These are phyloP conservation scores for Petromus typicus DNA, from an alignment of 2,113 vertebrate species.

Conservation along the genomic window DNA sequence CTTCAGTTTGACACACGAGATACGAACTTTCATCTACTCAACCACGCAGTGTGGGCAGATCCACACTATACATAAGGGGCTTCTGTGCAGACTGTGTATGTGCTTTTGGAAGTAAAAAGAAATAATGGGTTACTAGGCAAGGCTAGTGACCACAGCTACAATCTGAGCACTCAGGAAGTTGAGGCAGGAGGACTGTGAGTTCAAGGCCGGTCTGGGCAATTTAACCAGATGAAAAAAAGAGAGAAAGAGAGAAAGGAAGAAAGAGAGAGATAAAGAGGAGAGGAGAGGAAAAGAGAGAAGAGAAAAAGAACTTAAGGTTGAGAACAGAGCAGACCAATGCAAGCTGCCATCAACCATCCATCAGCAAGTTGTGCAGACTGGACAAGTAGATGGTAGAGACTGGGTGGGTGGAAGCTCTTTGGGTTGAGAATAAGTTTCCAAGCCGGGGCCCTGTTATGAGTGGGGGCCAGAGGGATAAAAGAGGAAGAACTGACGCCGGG, in stretches of 20 bases:
- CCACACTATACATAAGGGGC: rapidly evolving
- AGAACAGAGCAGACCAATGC: background rate
- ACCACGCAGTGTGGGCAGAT: background rate
- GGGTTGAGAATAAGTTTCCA: background rate
- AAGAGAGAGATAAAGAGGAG: no score
- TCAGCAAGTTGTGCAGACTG: background rate
- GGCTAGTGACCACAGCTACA: background rate
- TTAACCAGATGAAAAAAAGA: no score
- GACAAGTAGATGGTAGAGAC: no score
- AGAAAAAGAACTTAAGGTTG: background rate
- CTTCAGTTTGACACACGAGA: background rate
- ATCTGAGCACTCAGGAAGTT: background rate
- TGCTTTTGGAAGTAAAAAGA: background rate
- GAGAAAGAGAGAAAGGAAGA: no score
- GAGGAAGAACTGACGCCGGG: background rate
- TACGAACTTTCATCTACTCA: background rate
- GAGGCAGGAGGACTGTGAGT: background rate
- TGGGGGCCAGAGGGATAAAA: background rate
- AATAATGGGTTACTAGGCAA: background rate
- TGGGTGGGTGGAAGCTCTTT: no score
- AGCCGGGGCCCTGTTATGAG: background rate
- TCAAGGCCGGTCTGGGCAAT: background rate
- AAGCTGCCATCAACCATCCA: background rate
- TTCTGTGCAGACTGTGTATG: background rate
- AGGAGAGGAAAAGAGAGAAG: background rate